Conservation (phyloP, 2,888 invertebrate species). For the Catocala sponsa region DNA sequence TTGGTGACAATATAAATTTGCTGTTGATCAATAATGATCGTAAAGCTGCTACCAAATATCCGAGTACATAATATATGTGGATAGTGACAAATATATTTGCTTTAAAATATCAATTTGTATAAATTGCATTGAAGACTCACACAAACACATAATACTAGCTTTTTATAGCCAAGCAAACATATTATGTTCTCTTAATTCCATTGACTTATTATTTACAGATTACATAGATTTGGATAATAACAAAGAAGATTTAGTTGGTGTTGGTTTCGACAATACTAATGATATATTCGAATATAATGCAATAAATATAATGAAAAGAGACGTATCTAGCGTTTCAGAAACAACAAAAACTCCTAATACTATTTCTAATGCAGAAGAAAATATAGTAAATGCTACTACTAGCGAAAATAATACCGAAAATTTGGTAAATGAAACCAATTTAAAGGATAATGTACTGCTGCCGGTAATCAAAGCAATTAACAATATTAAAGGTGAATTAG, state of each 20-base stretch:
- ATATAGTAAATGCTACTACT: conserved; percentile 3
- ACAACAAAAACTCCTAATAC: conserved; percentile 7
- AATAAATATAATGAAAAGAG: conserved; percentile 66
- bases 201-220: conserved; percentile 20
- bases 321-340: conserved; percentile 37
- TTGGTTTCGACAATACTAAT: conserved; percentile 33
- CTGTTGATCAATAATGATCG: too few relatives aligned
- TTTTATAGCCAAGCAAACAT: too few relatives aligned
- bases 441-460: conserved; percentile 53
- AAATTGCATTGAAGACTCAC: too few relatives aligned
- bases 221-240: conserved; percentile 14
- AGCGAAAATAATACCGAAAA: background rate
- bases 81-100: too few relatives aligned
- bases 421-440: conserved; percentile 20
- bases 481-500: conserved; percentile 65
- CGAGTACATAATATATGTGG: too few relatives aligned
- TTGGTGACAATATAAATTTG: too few relatives aligned
- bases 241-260: conserved; percentile 30
- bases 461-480: conserved; percentile 64
- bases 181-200: too few relatives aligned
- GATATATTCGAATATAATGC: conserved; percentile 41
- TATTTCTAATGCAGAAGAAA: conserved; percentile 17
- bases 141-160: too few relatives aligned
- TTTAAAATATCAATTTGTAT: too few relatives aligned
- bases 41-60: too few relatives aligned